Base-by-base conservation (phyloP, 1,140 invertebrate genomes). In the Hycleus cichorii region DNA sequence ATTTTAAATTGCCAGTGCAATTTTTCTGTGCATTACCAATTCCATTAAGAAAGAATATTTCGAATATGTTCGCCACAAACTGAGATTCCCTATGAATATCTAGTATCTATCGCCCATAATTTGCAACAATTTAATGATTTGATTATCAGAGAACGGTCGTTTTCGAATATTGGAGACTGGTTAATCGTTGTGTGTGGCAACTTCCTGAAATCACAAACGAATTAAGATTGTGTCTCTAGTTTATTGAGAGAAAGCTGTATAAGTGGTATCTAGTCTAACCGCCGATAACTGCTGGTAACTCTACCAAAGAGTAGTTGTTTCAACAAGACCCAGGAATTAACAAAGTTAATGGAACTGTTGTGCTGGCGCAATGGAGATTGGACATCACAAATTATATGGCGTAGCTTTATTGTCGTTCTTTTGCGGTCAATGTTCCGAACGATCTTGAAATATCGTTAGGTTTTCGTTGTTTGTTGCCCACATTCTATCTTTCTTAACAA, bases 321-420 rank as follows among this genome's bases (percentile, higher is more conserved):
- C 52, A 39, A 27, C 27, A 55, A 39, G 44, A 39, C 44, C 45
- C 52, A 12, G 52, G 52, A 55, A 55, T 55, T 55, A 55, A 47
- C 52, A 55, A 55, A 55, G 52, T 55, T 55, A 55, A 47, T 55
- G 52, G 52, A 55, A 55, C 44, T 43, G 45, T 46, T 55, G 52
- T 47, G 52, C 44, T 10, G 11, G 3, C 26, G 52, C 52, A 55
- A 55, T 55, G 45, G 43, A 55, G 52, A 47, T 55, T 55, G 52
- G 52, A 55, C 52, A 47, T 55, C 44, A 44, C 52, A 55, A 55
- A 55, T 55, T 55, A 55, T 55, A 55, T 47, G 52, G 46, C 44
- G 38, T 46, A 44, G 45, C 52, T 55, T 55, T 55, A 55, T 47
- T 47, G 45, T 55, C 26, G 25, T 46, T 24, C 32, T 40, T 51